Evolutionary conservation across 1,140 invertebrate genomes (phyloP), one percentile per base, ranked within the genome.

Genomic region (Bilobella aurantiaca): DNA sequence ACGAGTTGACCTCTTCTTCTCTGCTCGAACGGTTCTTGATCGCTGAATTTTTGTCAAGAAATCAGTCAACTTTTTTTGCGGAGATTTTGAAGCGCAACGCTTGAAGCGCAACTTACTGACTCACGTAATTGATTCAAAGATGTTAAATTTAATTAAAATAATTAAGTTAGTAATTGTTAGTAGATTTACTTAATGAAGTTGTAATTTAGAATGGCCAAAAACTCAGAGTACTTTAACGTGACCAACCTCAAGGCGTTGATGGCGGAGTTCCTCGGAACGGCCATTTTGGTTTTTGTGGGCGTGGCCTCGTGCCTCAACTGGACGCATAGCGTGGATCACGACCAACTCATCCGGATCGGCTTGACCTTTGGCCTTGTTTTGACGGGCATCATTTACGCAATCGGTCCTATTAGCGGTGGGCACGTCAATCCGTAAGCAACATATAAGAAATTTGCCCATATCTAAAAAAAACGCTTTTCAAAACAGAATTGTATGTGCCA

Each of bases 351-450:
- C 23, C 57, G 29, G 5, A 31, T 58, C 30, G 21, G 3, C 30
- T 29, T 58, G 57, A 8, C 25, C 23, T 58, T 58, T 58, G 57
- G 57, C 8, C 28, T 58, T 8, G 57, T 21, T 5, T 14, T 58
- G 25, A 23, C 57, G 27, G 57, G 23, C 5, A 58, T 58, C 57
- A 58, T 58, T 30, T 58, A 58, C 28, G 57, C 30, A 29, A 58
- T 12, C 8, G 14, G 3, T 14, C 3, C 14, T 58, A 3, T 29
- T 53, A n/a, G 5, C 49, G 14, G 14, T n/a, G n/a, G n/a, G n/a
- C n/a, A n/a, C n/a, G n/a, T n/a, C n/a, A n/a, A n/a, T n/a, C n/a
- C n/a, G n/a, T n/a, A n/a, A n/a, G n/a, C n/a, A n/a, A n/a, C n/a
- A n/a, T n/a, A n/a, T n/a, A n/a, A n/a, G n/a, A n/a, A n/a, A n/a